A percentile compares a stretch with the other conserved stretches of the same genome.
These are phyloP conservation scores for Choristoneura rosaceana DNA, from an alignment of 2,888 invertebrate species.

Conservation along the genomic window DNA sequence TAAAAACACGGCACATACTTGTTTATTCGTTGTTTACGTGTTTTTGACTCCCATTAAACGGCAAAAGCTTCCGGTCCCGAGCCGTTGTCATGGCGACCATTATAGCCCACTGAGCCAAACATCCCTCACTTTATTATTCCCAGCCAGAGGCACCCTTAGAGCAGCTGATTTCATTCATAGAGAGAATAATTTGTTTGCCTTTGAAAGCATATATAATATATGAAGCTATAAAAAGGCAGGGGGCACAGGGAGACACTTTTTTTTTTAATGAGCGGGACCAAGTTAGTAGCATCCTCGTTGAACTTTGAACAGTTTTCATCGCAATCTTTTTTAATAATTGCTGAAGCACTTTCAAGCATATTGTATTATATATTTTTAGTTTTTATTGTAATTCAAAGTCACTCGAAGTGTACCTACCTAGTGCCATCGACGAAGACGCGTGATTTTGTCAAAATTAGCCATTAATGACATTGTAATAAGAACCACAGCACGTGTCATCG, in stretches of 20 bases:
- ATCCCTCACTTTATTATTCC: conserved; percentile 65
- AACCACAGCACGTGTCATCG: too few relatives aligned
- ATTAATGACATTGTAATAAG: too few relatives aligned
- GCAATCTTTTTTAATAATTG: background rate
- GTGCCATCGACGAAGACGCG: too few relatives aligned
- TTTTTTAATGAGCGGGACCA: conserved; percentile 1
- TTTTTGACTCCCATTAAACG: conserved; percentile 44
- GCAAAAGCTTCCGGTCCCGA: conserved; percentile 60
- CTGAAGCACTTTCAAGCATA: background rate
- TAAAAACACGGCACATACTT: background rate
- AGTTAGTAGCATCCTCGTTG: background rate
- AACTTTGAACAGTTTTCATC: conserved; percentile 2
- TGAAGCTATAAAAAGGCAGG: conserved; percentile 31
- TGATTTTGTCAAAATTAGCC: too few relatives aligned
- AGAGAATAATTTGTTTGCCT: conserved; percentile 46
- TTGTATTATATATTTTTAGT: background rate
- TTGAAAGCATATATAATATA: conserved; percentile 23
- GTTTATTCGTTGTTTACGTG: conserved; percentile 29
- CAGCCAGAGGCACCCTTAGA: conserved; percentile 59
- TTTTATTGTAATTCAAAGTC: conserved; percentile 1
- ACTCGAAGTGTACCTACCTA: too few relatives aligned
- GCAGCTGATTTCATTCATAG: conserved; percentile 76
- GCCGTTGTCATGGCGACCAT: conserved; percentile 65
- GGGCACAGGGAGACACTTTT: conserved; percentile 8
- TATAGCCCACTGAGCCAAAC: conserved; percentile 54